Evolutionary conservation across 2,888 invertebrate genomes (phyloP).

Genomic region (Ceriagrion tenellum): DNA sequence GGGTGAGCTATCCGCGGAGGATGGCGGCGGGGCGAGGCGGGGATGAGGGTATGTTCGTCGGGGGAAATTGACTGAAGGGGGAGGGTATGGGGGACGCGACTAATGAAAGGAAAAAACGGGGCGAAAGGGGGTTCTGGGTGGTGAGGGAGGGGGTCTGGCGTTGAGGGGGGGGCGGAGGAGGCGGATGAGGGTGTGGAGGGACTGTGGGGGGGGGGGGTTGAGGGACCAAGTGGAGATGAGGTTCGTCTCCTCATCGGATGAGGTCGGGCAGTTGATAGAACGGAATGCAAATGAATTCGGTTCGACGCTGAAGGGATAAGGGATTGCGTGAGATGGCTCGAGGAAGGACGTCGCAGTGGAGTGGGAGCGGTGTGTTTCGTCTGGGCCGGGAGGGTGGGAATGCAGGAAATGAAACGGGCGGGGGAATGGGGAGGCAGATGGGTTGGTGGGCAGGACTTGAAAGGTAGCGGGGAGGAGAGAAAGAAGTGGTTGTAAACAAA

Average conservation of each 20-base stretch:
- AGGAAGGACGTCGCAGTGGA: background rate
- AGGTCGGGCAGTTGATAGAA: constrained; percentile 65
- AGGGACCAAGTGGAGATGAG: constrained; percentile 57
- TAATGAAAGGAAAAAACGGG: constrained; percentile 64
- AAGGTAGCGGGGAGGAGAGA: constrained; percentile 32
- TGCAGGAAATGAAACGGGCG: background rate
- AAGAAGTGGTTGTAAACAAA: constrained; percentile 62
- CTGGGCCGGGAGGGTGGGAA: background rate
- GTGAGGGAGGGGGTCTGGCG: background rate
- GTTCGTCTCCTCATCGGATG: constrained; percentile 56
- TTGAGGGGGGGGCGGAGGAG: background rate
- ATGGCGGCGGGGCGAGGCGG: background rate
- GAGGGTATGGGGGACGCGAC: background rate
- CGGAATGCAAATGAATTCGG: constrained; percentile 67
- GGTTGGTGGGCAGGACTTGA: constrained; percentile 16
- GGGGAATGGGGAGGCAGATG: background rate
- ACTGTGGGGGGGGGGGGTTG: background rate
- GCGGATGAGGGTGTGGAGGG: background rate
- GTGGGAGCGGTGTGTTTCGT: background rate
- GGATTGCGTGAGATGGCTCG: constrained; percentile 50
- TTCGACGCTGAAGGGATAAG: constrained; percentile 67
- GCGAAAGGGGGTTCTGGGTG: background rate
- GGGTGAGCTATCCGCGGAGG: constrained; percentile 46
- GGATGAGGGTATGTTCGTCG: background rate
- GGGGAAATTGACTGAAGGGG: background rate